phyloP scores from a whole-genome alignment of 2,113 vertebrate genomes.

The Anser brachyrhynchus region DNA sequence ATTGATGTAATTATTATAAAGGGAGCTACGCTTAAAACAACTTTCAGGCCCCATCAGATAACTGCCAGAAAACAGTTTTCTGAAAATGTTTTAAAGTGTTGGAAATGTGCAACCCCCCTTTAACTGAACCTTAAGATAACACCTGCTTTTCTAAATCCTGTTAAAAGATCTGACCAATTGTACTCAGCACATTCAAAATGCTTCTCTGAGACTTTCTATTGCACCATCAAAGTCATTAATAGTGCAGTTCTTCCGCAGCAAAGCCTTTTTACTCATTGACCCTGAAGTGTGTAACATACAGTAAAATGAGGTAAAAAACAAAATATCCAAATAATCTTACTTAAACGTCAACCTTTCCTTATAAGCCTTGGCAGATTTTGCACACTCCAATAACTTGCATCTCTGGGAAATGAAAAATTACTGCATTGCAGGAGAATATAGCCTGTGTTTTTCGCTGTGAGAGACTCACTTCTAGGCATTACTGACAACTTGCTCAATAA shows the following conservation, averaged over 20 bases:
- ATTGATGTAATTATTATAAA: not conserved
- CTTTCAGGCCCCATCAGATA: not conserved
- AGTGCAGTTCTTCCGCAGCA: not conserved
- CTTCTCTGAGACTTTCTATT: not conserved
- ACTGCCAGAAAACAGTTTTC: not conserved
- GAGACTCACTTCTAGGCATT: not conserved
- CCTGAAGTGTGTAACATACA: not conserved
- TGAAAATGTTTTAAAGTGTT: not conserved
- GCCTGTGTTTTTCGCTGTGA: not conserved
- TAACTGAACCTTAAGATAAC: not conserved
- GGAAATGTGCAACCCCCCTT: not conserved
- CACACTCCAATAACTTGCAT: not conserved
- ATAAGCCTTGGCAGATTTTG: not conserved
- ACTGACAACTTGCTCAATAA: not conserved
- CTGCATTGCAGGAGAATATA: not conserved
- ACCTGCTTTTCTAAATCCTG: not conserved
- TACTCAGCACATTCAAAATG: not conserved
- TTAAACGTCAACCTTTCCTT: not conserved
- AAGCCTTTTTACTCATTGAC: not conserved
- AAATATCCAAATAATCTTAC: not conserved
- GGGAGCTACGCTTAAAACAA: not conserved
- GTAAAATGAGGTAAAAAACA: not conserved
- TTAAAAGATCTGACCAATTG: not conserved
- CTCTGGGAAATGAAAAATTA: slow-evolving; percentile 7
- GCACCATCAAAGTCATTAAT: not conserved